Evolutionary conservation across 2,888 invertebrate genomes (phyloP), one percentile per base, ranked within the genome.

Genomic region (Pandemis cinnamomeana): DNA sequence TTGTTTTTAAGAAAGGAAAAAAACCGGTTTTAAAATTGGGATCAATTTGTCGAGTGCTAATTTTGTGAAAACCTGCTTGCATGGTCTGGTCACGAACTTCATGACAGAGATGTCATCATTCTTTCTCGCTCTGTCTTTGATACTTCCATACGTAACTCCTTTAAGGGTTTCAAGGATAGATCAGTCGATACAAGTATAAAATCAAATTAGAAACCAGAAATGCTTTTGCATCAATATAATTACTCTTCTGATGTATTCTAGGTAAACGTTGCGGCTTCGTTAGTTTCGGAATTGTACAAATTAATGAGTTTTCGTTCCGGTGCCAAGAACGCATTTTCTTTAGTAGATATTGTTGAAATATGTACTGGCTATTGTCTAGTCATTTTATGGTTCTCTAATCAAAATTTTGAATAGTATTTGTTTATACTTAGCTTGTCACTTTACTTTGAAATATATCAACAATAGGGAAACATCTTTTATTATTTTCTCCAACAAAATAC

Each of bases 301-400:
- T 77, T 74, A 76, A 79, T 78, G 64, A 69, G 74, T 67, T 77
- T 76, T 44, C 64, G 58, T 78, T 71, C 58, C 76, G 75, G 70
- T 78, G 80, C 79, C 80, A 83, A 82, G 68, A 77, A 72, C 78
- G 78, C 76, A 80, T 75, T 76, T 77, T 67, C 62, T 73, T 77
- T 60, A 42, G 51, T 51, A 67, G 72, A 41, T n/a, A n/a, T n/a
- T n/a, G n/a, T n/a, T n/a, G n/a, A n/a, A n/a, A n/a, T n/a, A n/a
- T n/a, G n/a, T n/a, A n/a, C n/a, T n/a, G n/a, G n/a, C n/a, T n/a
- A n/a, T n/a, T n/a, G n/a, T n/a, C n/a, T n/a, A n/a, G n/a, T n/a
- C n/a, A n/a, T n/a, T n/a, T n/a, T n/a, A n/a, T n/a, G n/a, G n/a
- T n/a, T n/a, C n/a, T n/a, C n/a, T n/a, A n/a, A n/a, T n/a, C n/a